Evolutionary conservation across 2,797 vertebrate species (phyloP).

Genomic region (Coranthus polyacanthus): DNA sequence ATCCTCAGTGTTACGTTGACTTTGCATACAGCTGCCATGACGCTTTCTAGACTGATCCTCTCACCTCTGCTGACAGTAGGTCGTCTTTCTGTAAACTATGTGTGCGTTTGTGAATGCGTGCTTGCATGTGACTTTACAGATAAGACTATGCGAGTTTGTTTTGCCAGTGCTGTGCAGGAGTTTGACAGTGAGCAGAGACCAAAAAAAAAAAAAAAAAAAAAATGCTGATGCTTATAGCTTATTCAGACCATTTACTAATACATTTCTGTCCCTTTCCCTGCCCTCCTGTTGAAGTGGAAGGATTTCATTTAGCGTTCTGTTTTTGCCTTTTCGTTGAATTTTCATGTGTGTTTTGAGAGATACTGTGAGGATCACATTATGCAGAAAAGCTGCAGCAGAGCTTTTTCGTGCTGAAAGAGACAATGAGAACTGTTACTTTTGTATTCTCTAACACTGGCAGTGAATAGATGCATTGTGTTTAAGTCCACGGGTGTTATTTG

Average conservation of each 20-base stretch:
- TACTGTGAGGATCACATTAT: conserved; percentile 17
- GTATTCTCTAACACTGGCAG: conserved; percentile 32
- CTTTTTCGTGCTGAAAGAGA: conserved; percentile 37
- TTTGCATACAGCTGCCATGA: conserved; percentile 73
- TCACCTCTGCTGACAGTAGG: conserved; percentile 69
- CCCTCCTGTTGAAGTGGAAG: conserved; percentile 29
- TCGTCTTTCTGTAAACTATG: conserved; percentile 49
- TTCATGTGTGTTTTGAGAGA: conserved; percentile 12
- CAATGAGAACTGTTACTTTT: conserved; percentile 51
- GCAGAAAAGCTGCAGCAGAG: conserved; percentile 28
- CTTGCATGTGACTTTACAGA: conserved; percentile 22
- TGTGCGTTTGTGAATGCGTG: conserved; percentile 34
- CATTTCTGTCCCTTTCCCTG: conserved; percentile 2
- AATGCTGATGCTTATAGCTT: conserved; percentile 19
- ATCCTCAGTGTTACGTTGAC: conserved; percentile 29
- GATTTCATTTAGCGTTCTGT: conserved; percentile 40
- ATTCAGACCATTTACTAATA: conserved; percentile 2
- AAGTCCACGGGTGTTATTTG: conserved; percentile 24
- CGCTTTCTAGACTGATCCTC: conserved; percentile 59
- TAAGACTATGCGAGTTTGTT: conserved; percentile 30
- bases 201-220: conserved; percentile 7
- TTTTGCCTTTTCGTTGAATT: not conserved
- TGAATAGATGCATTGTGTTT: conserved; percentile 62
- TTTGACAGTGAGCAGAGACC: conserved; percentile 22
- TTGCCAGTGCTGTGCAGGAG: conserved; percentile 50